Evolutionary conservation across 1,140 invertebrate genomes (phyloP).

Genomic region (Penaeus vannamei): DNA sequence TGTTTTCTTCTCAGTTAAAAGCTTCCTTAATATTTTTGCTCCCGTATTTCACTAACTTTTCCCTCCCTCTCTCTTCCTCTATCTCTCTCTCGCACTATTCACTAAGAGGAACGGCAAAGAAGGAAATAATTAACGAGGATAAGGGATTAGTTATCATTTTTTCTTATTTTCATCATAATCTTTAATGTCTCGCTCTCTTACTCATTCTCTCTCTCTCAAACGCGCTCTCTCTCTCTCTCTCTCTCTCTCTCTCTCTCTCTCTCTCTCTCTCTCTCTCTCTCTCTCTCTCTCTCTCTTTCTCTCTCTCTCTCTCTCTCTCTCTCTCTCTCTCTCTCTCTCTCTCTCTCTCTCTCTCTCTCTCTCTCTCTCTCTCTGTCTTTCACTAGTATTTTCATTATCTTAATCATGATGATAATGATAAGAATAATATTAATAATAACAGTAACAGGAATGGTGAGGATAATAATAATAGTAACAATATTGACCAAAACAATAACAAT

Average conservation of each 20-base stretch:
- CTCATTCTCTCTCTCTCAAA: neutral
- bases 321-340: constrained; percentile 24
- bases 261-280: neutral
- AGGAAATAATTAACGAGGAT: neutral
- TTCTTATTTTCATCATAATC: neutral
- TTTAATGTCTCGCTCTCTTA: neutral
- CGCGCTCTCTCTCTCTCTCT: neutral
- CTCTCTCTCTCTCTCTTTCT: neutral
- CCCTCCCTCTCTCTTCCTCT: constrained; percentile 19
- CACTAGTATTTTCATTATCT: neutral
- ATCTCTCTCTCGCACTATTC: neutral
- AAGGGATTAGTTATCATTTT: neutral
- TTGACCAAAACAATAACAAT: no score
- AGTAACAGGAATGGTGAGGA: neutral
- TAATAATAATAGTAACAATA: no score
- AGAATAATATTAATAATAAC: neutral
- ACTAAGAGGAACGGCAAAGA: neutral
- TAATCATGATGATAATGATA: no score
- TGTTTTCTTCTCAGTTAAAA: no score
- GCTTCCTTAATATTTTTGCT: neutral
- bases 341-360: neutral
- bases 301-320: neutral
- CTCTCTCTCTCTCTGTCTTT: neutral
- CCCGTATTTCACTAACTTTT: neutral
- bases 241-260: constrained; percentile 2